These are phyloP conservation scores for Camarhynchus parvulus DNA, from an alignment of 2,113 vertebrate genomes.

Conservation along the genomic window DNA sequence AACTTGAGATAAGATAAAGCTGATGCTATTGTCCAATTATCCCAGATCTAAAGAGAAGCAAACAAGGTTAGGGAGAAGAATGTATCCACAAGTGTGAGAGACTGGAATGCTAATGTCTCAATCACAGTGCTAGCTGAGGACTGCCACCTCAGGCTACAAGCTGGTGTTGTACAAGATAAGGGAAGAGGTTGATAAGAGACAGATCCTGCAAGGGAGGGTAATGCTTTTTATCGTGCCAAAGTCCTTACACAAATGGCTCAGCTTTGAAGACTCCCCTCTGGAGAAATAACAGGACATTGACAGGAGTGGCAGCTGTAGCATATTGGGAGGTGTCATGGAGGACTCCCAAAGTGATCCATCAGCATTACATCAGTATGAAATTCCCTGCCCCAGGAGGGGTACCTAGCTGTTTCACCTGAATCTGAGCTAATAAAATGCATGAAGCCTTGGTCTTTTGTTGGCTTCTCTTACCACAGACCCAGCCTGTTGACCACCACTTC, in stretches of 20 bases:
- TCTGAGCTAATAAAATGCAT: not conserved
- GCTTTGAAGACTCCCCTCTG: not conserved
- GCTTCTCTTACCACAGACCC: not conserved
- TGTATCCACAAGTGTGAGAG: not conserved
- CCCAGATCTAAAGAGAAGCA: not conserved
- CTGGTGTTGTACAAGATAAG: not conserved
- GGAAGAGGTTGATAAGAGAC: not conserved
- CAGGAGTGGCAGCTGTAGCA: not conserved
- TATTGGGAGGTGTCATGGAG: not conserved
- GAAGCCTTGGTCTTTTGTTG: not conserved
- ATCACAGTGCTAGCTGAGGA: not conserved
- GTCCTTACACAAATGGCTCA: not conserved
- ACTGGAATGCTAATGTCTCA: not conserved
- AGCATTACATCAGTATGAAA: not conserved
- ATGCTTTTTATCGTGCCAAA: not conserved
- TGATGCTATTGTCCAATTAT: not conserved
- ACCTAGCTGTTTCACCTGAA: not conserved
- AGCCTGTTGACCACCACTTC: not conserved
- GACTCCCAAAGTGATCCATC: not conserved
- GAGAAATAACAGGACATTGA: not conserved
- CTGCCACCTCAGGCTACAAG: rapidly evolving
- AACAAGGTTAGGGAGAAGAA: not conserved
- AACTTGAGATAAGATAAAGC: not conserved
- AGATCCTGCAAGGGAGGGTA: not conserved
- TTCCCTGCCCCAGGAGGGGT: not conserved